These are phyloP conservation scores for Bujurquina vittata DNA, from an alignment of 2,113 vertebrate species.

Conservation along the genomic window DNA sequence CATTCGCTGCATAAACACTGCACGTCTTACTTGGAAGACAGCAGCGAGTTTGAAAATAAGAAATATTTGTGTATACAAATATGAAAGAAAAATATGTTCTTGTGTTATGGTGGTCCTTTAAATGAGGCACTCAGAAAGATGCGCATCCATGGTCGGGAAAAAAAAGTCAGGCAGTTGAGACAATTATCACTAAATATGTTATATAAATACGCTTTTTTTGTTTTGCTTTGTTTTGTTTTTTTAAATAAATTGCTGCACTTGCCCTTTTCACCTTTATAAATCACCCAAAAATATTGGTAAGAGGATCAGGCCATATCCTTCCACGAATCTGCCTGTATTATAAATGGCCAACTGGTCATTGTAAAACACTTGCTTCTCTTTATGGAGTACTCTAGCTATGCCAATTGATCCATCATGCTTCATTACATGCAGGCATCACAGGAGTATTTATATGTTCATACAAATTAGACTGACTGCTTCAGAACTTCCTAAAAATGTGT, in stretches of 20 bases:
- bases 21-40: not conserved
- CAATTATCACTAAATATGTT: not conserved
- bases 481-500: not conserved
- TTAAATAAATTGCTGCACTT: not conserved
- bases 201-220: not conserved
- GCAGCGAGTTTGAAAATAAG: not conserved
- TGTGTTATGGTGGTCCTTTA: not conserved
- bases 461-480: fast-evolving
- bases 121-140: not conserved
- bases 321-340: not conserved
- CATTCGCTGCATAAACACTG: slow-evolving; percentile 4
- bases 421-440: not conserved
- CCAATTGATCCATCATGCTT: not conserved
- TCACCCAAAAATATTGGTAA: not conserved
- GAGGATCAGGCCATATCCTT: not conserved
- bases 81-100: not conserved
- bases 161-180: not conserved
- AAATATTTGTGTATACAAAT: not conserved
- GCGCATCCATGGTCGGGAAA: fast-evolving
- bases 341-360: fast-evolving
- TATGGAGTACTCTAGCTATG: not conserved
- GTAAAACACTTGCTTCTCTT: not conserved
- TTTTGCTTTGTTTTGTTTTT: not conserved
- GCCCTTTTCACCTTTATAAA: not conserved
- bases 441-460: not conserved